Evolutionary conservation across 1,140 invertebrate species (phyloP), one percentile per base, ranked within the genome.

Genomic region (Apis cerana): DNA sequence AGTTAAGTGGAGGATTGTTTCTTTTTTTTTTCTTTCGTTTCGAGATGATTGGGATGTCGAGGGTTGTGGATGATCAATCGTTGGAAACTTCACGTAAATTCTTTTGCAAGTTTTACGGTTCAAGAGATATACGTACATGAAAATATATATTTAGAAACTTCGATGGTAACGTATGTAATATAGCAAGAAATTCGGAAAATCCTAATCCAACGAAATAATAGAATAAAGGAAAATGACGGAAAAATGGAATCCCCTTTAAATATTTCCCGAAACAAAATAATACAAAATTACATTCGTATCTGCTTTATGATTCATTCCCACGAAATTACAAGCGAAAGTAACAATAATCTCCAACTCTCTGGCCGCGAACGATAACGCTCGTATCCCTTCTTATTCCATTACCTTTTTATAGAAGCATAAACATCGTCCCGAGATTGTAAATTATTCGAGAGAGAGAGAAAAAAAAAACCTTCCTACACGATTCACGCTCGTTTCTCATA

Each of bases 371-470:
- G 70, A 78, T 19, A 50, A 62, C n/a, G 13, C 54, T 72, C 10
- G 21, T 74, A 74, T n/a, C n/a, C 54, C 27, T 62, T 15, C 9
- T 58, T 19, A 33, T 62, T 33, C 13, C n/a, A 15, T 48, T 54
- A 33, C 17, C 64, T 10, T n/a, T 72, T 58, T 27, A 33, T 58
- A 54, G 77, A 72, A 61, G 33, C 50, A 65, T 74, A 82, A 58
- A 58, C 12, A 21, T 54, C 19, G 59, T 21, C 9, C 0, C 23
- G n/a, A 43, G 33, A 8, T 75, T 61, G 58, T 82, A 56, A 65
- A 75, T 82, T 74, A n/a, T 82, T 56, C 59, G 10, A 61, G 85
- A 85, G 2, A 33, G 2, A 33, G 2, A 33, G 3, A 33, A 33
- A 33, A 82, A 17, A 12, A 23, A 17, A 8, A n/a, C 69, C 7